A percentile compares a stretch with the other conserved stretches of the same genome.
Conservation (phyloP, 2,888 invertebrate species). For the Eumerus sabulonum region DNA sequence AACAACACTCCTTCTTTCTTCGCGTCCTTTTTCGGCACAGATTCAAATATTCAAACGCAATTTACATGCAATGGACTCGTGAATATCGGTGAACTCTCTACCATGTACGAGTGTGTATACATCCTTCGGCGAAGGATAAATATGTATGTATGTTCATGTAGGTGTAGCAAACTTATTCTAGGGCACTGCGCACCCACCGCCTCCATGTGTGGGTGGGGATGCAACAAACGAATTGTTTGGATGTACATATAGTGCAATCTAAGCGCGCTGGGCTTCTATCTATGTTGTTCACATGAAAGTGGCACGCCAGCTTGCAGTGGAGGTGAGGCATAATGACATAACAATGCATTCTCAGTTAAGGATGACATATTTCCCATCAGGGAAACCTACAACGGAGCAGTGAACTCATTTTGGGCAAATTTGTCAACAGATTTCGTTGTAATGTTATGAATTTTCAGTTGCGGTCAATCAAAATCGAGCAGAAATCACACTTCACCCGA, state of each 20-base stretch:
- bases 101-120: constrained; percentile 1
- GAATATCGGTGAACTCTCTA: constrained; percentile 42
- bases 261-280: constrained; percentile 21
- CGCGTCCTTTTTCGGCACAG: constrained; percentile 11
- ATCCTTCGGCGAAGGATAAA: constrained; percentile 2
- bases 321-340: constrained; percentile 28
- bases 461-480: no score
- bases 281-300: constrained; percentile 19
- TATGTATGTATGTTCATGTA: constrained; percentile 2
- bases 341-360: constrained; percentile 32
- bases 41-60: constrained; percentile 59
- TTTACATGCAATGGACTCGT: constrained; percentile 48
- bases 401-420: constrained; percentile 41
- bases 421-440: constrained; percentile 24
- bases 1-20: constrained; percentile 3
- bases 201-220: background rate
- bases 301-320: background rate
- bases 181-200: background rate
- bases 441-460: no score
- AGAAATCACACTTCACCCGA: no score
- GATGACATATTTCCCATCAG: constrained; percentile 26
- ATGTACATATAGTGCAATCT: constrained; percentile 23
- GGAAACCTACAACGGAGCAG: constrained; percentile 21
- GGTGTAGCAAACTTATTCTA: background rate
- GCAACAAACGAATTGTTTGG: constrained; percentile 4